Conservation (phyloP, 37 sponge, comb jelly and placozoan species). For the Chondrosia reniformis region DNA sequence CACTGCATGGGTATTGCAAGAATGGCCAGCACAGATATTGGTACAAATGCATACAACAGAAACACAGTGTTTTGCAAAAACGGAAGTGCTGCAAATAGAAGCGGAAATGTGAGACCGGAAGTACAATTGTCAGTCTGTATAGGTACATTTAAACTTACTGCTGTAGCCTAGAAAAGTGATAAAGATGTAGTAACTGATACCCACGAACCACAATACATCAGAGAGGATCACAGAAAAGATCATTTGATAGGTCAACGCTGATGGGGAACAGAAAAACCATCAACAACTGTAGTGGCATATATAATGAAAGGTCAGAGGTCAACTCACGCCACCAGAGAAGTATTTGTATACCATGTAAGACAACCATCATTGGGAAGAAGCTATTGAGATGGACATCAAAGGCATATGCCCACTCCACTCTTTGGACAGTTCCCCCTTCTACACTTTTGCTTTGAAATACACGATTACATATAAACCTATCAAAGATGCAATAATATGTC, state of each 20-base stretch:
- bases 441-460: background rate
- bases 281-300: background rate
- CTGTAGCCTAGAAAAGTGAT: conserved; percentile 94
- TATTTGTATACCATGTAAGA: conserved; percentile 79
- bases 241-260: conserved; percentile 28
- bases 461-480: conserved; percentile 49
- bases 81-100: conserved; percentile 23
- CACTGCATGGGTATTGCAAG: conserved; percentile 50
- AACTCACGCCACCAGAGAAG: conserved; percentile 56
- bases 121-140: background rate
- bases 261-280: background rate
- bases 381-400: conserved; percentile 98
- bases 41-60: conserved; percentile 49
- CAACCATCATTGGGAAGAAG: conserved; percentile 75
- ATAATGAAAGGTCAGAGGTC: background rate
- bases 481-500: background rate
- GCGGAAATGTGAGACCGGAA: background rate
- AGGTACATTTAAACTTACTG: conserved; percentile 29
- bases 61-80: conserved; percentile 28
- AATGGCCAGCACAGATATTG: conserved; percentile 40
- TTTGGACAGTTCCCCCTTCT: conserved; percentile 8
- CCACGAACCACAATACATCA: conserved; percentile 80
- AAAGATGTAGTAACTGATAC: conserved; percentile 75
- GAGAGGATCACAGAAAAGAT: conserved; percentile 43
- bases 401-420: conserved; percentile 92